Conservation (phyloP, 2,797 vertebrate genomes). For the Alectoris magna region DNA sequence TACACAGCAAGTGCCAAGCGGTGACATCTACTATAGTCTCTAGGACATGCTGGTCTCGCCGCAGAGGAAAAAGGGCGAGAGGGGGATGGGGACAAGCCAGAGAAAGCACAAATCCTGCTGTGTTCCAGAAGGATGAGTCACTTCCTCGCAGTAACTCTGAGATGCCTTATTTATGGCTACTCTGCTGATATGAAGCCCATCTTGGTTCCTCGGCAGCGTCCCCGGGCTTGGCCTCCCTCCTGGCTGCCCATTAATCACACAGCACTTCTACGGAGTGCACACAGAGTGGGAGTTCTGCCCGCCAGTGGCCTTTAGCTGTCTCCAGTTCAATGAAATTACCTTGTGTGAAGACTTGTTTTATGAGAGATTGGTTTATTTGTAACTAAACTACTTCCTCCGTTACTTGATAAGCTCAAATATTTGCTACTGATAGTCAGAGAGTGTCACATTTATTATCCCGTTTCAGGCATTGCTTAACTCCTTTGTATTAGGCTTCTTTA, state of each 20-base stretch:
- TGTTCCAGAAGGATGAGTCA: constrained; percentile 82
- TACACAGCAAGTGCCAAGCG: constrained; percentile 82
- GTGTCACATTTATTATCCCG: constrained; percentile 84
- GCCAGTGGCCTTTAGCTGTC: constrained; percentile 81
- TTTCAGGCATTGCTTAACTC: constrained; percentile 77
- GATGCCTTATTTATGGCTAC: constrained; percentile 81
- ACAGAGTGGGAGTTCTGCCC: constrained; percentile 75
- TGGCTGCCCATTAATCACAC: constrained; percentile 81
- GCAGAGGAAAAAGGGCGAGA: background rate
- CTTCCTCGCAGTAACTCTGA: constrained; percentile 80
- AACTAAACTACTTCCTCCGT: constrained; percentile 87
- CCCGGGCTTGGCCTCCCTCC: constrained; percentile 48
- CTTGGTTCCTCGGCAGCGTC: constrained; percentile 55
- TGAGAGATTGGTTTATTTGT: constrained; percentile 87
- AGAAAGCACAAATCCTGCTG: constrained; percentile 74
- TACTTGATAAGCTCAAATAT: constrained; percentile 89
- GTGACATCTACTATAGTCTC: constrained; percentile 84
- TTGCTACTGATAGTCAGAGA: constrained; percentile 85
- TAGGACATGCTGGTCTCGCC: constrained; percentile 78
- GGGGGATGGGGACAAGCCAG: background rate
- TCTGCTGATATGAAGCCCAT: constrained; percentile 71
- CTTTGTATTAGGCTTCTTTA: constrained; percentile 72
- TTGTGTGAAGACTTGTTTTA: constrained; percentile 84
- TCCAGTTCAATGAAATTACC: constrained; percentile 82
- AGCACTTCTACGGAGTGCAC: constrained; percentile 64